phyloP scores from a whole-genome alignment of 2,113 vertebrate species.

The Onychostruthus taczanowskii region DNA sequence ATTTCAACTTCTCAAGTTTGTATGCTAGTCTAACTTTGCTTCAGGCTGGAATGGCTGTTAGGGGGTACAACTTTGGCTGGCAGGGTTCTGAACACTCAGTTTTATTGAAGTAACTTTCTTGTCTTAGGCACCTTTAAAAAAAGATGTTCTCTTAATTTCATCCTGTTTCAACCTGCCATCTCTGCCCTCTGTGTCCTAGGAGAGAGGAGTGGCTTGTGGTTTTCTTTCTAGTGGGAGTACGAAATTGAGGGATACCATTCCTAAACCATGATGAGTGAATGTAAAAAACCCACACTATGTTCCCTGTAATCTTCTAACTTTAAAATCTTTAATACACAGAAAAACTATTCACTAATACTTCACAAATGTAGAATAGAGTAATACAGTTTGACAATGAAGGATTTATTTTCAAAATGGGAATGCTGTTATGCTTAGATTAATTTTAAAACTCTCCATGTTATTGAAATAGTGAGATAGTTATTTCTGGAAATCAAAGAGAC shows the following conservation, averaged over 20 bases:
- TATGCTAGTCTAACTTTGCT: neutral
- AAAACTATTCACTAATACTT: neutral
- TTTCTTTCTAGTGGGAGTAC: neutral
- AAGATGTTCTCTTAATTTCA: neutral
- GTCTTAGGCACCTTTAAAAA: neutral
- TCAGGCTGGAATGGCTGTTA: neutral
- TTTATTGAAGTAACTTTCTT: neutral
- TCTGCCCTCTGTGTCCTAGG: neutral
- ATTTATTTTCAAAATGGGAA: neutral
- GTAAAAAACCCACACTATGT: neutral
- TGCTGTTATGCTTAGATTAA: neutral
- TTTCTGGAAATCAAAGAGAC: neutral
- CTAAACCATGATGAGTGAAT: neutral
- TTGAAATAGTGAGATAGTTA: neutral
- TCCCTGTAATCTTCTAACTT: neutral
- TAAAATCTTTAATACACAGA: neutral
- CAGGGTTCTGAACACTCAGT: neutral
- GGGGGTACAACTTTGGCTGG: neutral
- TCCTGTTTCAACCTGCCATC: neutral
- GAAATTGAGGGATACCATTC: neutral
- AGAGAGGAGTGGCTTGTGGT: neutral
- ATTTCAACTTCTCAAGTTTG: neutral
- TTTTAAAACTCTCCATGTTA: neutral
- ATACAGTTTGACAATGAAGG: neutral
- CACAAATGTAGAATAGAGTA: neutral